phyloP scores from a whole-genome alignment of 2,888 invertebrate genomes.

The Lycia hirtaria region DNA sequence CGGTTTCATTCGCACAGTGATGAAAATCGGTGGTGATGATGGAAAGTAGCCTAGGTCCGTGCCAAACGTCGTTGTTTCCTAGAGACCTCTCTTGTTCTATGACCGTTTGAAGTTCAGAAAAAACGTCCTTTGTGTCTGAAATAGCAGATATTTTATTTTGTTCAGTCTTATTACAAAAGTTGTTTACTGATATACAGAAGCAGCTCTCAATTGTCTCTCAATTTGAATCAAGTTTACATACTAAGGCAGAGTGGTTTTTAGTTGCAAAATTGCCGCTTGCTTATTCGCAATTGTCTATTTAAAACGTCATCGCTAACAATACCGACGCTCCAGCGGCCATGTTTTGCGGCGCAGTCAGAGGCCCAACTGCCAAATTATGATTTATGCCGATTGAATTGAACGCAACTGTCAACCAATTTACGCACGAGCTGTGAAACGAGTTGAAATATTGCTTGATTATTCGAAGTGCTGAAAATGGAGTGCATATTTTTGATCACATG shows the following conservation, averaged over 20 bases:
- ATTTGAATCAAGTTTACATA: too few species aligned
- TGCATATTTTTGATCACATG: not conserved
- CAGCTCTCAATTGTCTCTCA: too few species aligned
- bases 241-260: not conserved
- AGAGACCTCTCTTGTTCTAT: not conserved
- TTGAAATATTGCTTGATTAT: conserved; percentile 29
- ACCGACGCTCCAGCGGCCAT: conserved; percentile 31
- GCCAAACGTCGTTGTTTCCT: too few species aligned
- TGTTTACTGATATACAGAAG: too few species aligned
- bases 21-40: too few species aligned
- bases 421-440: conserved; percentile 38
- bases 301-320: conserved; percentile 24
- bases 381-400: conserved; percentile 49
- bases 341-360: conserved; percentile 40
- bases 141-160: too few species aligned
- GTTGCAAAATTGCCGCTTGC: not conserved
- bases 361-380: conserved; percentile 47
- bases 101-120: not conserved
- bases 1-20: too few species aligned
- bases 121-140: too few species aligned
- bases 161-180: too few species aligned
- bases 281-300: conserved; percentile 18
- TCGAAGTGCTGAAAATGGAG: conserved; percentile 4
- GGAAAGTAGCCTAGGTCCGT: too few species aligned
- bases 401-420: conserved; percentile 47